Evolutionary conservation across 1,140 invertebrate genomes (phyloP), one percentile per base, ranked within the genome.

Genomic region (Heterodera schachtii): DNA sequence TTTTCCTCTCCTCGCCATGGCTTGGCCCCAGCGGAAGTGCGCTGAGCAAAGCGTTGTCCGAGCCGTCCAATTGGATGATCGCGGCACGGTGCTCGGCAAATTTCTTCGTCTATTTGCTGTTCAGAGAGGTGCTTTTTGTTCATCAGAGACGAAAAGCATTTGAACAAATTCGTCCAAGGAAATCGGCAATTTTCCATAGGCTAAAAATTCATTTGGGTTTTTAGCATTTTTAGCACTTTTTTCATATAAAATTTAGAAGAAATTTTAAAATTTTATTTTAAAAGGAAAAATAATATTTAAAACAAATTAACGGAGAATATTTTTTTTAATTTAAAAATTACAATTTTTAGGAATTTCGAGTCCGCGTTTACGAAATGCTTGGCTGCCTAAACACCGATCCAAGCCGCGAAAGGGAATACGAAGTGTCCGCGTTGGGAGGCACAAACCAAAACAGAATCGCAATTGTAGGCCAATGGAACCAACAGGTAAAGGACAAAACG

Each of bases 21-120:
- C 80, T 80, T 66, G 83, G 83, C 2, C 11, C 11, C 1, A 21
- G 83, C 52, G 83, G 83, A 77, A 85, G 83, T 69, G 46, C 3
- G 80, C 21, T 81, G 13, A 74, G 79, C 64, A 81, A 78, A 21
- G 64, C 64, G 47, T 67, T 81, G 44, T 76, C 76, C 6, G 80
- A 81, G 16, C 80, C 80, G 49, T 75, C 80, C 4, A 71, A 70
- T 44, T 81, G 74, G 81, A 67, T 82, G 69, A 80, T 80, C 6
- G 83, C 83, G 19, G 57, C 83, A n/a, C 83, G 84, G 57, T 84
- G 49, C 41, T 84, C 83, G 19, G 31, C 84, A 9, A 84, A 84
- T 67, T 60, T 84, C 8, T 79, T 79, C 74, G 60, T 84, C 4
- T 84, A 85, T 64, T 73, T 84, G 41, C 43, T 70, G 0, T 52